Evolutionary conservation across 2,113 vertebrate genomes (phyloP).

Genomic region (Phalacrocorax aristotelis): DNA sequence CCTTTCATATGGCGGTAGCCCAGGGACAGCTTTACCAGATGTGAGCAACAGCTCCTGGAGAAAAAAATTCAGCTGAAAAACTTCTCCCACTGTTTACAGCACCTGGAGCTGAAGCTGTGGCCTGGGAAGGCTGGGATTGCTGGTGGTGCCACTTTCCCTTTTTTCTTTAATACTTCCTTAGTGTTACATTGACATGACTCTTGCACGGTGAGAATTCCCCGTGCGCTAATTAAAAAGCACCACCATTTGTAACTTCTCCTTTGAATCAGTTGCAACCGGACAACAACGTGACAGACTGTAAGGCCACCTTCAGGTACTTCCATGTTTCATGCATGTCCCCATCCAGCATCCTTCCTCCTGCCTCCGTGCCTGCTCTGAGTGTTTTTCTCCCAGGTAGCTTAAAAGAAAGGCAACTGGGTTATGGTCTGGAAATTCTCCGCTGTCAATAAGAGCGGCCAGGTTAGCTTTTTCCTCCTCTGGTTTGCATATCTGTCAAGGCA

Average conservation of each 20-base stretch:
- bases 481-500: conserved; percentile 53
- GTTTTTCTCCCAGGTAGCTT: not conserved
- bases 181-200: not conserved
- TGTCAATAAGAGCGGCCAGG: conserved; percentile 45
- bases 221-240: conserved; percentile 38
- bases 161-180: not conserved
- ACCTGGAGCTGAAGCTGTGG: not conserved
- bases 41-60: conserved; percentile 52
- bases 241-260: conserved; percentile 25
- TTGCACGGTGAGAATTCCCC: conserved; percentile 8
- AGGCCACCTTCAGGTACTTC: not conserved
- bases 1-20: conserved; percentile 78
- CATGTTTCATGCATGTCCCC: not conserved
- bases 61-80: not conserved
- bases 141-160: not conserved
- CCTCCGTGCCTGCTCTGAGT: not conserved
- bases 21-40: conserved; percentile 67
- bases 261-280: conserved; percentile 8
- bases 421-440: not conserved
- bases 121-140: not conserved
- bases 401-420: not conserved
- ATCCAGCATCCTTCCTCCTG: not conserved
- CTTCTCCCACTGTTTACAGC: conserved; percentile 4
- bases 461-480: conserved; percentile 3
- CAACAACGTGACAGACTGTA: not conserved